Evolutionary conservation across 2,113 vertebrate species (phyloP).

Genomic region (Chitala chitala): DNA sequence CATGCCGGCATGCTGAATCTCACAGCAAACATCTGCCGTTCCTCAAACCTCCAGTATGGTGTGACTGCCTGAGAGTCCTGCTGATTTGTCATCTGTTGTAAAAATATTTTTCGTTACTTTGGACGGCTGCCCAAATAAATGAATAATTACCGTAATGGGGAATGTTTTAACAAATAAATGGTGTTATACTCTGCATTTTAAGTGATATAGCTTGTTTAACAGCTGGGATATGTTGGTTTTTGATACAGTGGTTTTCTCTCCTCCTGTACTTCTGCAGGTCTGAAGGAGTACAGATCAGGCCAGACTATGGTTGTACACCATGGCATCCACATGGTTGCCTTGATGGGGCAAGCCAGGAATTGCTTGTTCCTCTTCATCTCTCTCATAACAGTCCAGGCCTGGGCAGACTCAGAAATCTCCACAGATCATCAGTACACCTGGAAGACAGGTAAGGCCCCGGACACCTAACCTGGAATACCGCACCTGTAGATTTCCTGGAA

Average conservation of each 20-base stretch:
- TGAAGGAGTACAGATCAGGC: neutral
- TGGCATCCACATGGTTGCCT: neutral
- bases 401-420: neutral
- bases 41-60: neutral
- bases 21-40: neutral
- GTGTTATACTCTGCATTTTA: neutral
- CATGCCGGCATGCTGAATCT: no score
- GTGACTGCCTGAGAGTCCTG: neutral
- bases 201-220: no score
- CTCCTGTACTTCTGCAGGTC: neutral
- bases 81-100: no score
- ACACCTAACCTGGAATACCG: neutral
- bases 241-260: neutral
- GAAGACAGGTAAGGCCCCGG: slow-evolving; percentile 14
- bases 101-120: neutral
- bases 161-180: neutral
- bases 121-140: neutral
- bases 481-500: neutral
- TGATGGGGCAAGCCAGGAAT: neutral
- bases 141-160: neutral
- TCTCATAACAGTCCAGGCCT: neutral
- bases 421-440: slow-evolving; percentile 10
- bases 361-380: neutral
- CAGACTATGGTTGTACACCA: neutral
- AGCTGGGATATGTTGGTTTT: neutral